phyloP scores from a whole-genome alignment of 2,113 vertebrate genomes.

The Hydrolagus affinis region DNA sequence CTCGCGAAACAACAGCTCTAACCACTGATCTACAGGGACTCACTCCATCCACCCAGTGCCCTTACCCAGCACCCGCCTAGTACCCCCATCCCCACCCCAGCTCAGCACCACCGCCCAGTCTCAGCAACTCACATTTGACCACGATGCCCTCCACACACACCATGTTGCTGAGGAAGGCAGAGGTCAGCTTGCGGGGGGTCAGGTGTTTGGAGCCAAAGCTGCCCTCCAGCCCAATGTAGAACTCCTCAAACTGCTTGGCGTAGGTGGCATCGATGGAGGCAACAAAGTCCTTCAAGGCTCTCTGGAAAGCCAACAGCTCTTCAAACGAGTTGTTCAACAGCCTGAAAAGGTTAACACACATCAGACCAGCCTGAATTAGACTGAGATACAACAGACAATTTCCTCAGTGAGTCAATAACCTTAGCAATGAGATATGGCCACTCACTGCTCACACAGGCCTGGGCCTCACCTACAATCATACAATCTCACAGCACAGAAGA shows the following conservation, averaged over 20 bases:
- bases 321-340: conserved; percentile 80
- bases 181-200: conserved; percentile 79
- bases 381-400: not conserved
- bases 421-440: not conserved
- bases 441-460: not conserved
- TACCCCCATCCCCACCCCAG: not conserved
- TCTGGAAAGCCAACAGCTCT: conserved; percentile 85
- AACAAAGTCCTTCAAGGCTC: conserved; percentile 80
- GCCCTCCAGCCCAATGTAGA: conserved; percentile 85
- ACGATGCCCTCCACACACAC: conserved; percentile 95
- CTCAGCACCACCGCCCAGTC: accelerated
- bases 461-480: not conserved
- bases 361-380: not conserved
- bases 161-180: conserved; percentile 78
- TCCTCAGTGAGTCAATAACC: not conserved
- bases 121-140: conserved; percentile 76
- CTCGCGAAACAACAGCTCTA: not conserved
- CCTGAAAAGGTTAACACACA: conserved; percentile 47
- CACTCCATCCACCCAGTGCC: not conserved
- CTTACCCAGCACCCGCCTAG: not conserved
- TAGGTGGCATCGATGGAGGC: conserved; percentile 85
- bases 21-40: not conserved
- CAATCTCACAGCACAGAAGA: not conserved
- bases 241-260: conserved; percentile 89
- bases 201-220: conserved; percentile 91